Evolutionary conservation across 92 coral and sea anemone species (phyloP).

Genomic region (Micromussa lordhowensis): DNA sequence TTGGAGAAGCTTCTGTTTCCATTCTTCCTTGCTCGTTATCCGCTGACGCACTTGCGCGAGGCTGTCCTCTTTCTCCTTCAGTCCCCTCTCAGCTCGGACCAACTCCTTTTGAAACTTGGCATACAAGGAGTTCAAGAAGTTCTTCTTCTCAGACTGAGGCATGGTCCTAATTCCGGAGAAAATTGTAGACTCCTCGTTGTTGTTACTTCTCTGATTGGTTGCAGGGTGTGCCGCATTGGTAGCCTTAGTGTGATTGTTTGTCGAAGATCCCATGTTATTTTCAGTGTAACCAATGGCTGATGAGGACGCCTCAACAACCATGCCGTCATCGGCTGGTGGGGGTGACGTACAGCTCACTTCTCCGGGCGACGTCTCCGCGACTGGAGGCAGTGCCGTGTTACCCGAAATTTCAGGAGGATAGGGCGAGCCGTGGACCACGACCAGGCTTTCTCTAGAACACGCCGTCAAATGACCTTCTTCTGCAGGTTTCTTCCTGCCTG

Average conservation of each 20-base stretch:
- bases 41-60: slow-evolving; percentile 17
- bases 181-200: not conserved
- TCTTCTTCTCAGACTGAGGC: slow-evolving; percentile 16
- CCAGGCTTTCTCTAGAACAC: not conserved
- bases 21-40: slow-evolving; percentile 9
- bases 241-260: not conserved
- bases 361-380: not conserved
- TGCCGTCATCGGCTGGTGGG: not conserved
- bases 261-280: not conserved
- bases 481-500: slow-evolving; percentile 16
- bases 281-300: slow-evolving; percentile 1
- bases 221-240: not conserved
- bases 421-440: not conserved
- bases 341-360: not conserved
- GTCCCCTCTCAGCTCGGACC: slow-evolving; percentile 9
- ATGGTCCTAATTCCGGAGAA: not conserved
- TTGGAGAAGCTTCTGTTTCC: slow-evolving; percentile 14
- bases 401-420: not conserved
- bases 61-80: slow-evolving; percentile 25
- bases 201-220: not conserved
- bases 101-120: slow-evolving; percentile 29
- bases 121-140: slow-evolving; percentile 18
- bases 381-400: not conserved
- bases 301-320: not conserved
- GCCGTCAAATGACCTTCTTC: not conserved